Percentiles rank a stretch among this genome's conserved stretches.
phyloP scores from a whole-genome alignment of 1,140 invertebrate species.

The Drosophila parabipectinata region DNA sequence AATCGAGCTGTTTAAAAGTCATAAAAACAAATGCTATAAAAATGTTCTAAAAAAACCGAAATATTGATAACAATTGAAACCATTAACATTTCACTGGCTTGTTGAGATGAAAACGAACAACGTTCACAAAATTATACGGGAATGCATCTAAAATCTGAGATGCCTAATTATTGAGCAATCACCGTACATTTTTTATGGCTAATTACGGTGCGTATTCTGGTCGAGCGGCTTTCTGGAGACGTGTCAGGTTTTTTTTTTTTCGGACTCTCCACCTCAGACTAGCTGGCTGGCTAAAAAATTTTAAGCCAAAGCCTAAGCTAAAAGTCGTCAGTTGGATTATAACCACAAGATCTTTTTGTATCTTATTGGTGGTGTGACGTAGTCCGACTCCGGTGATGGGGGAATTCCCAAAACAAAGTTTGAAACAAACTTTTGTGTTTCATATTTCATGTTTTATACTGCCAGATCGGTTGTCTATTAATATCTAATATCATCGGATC shows the following conservation, averaged over 20 bases:
- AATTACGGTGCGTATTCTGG: constrained; percentile 12
- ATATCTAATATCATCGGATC: constrained; percentile 23
- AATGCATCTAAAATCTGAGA: constrained; percentile 4
- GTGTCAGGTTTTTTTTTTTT: constrained; percentile 31
- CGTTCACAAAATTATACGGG: constrained; percentile 4
- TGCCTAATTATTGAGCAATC: constrained; percentile 40
- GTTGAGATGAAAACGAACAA: neutral
- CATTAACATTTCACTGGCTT: constrained; percentile 15
- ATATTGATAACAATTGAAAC: constrained; percentile 24
- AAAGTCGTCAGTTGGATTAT: constrained; percentile 13
- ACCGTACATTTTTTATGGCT: constrained; percentile 1
- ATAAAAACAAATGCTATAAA: constrained; percentile 3
- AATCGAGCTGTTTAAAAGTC: constrained; percentile 10
- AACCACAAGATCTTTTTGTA: constrained; percentile 12
- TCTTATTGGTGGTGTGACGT: constrained; percentile 48
- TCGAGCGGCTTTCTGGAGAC: constrained; percentile 25
- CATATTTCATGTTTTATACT: constrained; percentile 56
- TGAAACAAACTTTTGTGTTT: constrained; percentile 65
- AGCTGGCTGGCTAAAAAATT: constrained; percentile 10
- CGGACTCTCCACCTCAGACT: constrained; percentile 22
- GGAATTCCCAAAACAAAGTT: constrained; percentile 73
- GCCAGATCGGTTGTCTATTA: constrained; percentile 32
- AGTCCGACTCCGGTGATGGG: constrained; percentile 39
- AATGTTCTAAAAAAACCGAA: constrained; percentile 10
- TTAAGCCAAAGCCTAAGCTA: neutral